phyloP scores from a whole-genome alignment of 2,888 invertebrate genomes.

The Lepidonotus clava region DNA sequence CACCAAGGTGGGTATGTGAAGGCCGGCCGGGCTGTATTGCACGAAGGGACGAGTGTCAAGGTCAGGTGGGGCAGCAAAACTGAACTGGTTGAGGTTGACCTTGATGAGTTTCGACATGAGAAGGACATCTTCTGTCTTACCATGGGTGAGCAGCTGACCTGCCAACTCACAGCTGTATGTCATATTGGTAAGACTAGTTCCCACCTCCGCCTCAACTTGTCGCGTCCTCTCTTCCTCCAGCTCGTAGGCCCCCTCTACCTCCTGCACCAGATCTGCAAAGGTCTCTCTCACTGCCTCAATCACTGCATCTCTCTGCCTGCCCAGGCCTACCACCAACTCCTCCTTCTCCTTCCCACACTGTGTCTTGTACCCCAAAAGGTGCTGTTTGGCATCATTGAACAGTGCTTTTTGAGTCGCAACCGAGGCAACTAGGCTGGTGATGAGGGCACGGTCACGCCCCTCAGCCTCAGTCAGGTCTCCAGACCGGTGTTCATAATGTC shows the following conservation, averaged over 20 bases:
- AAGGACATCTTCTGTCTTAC: constrained; percentile 71
- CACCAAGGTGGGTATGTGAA: constrained; percentile 63
- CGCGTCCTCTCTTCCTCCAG: constrained; percentile 63
- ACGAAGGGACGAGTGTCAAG: constrained; percentile 38
- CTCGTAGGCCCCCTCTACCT: constrained; percentile 62
- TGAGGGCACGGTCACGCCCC: constrained; percentile 32
- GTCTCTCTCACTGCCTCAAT: constrained; percentile 16
- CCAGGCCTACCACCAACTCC: constrained; percentile 23
- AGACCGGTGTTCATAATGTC: constrained; percentile 68
- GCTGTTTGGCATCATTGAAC: constrained; percentile 9
- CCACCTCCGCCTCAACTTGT: not conserved
- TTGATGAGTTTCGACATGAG: constrained; percentile 67
- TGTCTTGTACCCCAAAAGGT: not conserved
- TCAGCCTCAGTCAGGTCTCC: constrained; percentile 49
- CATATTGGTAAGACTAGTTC: constrained; percentile 35
- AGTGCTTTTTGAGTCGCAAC: constrained; percentile 22
- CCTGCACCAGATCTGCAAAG: constrained; percentile 30
- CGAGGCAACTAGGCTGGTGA: constrained; percentile 37
- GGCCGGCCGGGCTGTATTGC: constrained; percentile 37
- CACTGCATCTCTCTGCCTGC: constrained; percentile 36
- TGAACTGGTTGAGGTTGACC: constrained; percentile 37
- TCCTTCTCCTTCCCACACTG: constrained; percentile 50
- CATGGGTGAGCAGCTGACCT: constrained; percentile 64
- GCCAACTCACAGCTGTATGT: constrained; percentile 33
- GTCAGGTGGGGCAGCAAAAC: constrained; percentile 23